Conservation (phyloP, 2,888 invertebrate genomes). For the Drosophila fulvimacula region DNA sequence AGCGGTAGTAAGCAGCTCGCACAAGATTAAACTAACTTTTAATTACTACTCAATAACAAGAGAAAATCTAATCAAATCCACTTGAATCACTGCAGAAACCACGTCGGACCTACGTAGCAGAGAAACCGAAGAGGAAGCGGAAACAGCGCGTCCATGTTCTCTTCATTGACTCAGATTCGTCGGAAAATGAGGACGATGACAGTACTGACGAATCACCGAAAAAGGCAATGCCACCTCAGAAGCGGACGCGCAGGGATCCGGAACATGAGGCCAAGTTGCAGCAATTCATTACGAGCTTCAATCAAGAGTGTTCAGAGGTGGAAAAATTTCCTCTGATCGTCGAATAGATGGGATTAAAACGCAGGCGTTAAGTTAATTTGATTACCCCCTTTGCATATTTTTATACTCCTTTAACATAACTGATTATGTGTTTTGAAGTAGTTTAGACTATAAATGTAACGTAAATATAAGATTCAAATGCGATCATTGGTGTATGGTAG, state of each 20-base stretch:
- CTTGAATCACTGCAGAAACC: slow-evolving; percentile 57
- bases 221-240: slow-evolving; percentile 47
- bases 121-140: slow-evolving; percentile 70
- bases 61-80: background rate
- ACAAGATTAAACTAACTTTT: slow-evolving; percentile 32
- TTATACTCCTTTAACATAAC: background rate
- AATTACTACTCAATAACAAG: background rate
- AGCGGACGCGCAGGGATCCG: slow-evolving; percentile 55
- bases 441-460: background rate
- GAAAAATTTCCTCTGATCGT: slow-evolving; percentile 78
- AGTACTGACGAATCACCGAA: slow-evolving; percentile 48
- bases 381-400: background rate
- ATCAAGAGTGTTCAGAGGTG: slow-evolving; percentile 82
- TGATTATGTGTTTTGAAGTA: background rate
- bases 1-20: slow-evolving; percentile 72
- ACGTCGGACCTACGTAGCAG: slow-evolving; percentile 78
- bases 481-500: background rate
- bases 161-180: slow-evolving; percentile 75
- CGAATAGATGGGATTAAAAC: slow-evolving; percentile 58
- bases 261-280: slow-evolving; percentile 62
- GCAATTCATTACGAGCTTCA: slow-evolving; percentile 80
- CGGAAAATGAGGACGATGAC: slow-evolving; percentile 59
- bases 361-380: background rate
- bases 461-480: background rate
- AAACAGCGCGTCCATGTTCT: slow-evolving; percentile 69